These are phyloP conservation scores for Thomomys bottae DNA, from an alignment of 2,113 vertebrate species.

Conservation along the genomic window DNA sequence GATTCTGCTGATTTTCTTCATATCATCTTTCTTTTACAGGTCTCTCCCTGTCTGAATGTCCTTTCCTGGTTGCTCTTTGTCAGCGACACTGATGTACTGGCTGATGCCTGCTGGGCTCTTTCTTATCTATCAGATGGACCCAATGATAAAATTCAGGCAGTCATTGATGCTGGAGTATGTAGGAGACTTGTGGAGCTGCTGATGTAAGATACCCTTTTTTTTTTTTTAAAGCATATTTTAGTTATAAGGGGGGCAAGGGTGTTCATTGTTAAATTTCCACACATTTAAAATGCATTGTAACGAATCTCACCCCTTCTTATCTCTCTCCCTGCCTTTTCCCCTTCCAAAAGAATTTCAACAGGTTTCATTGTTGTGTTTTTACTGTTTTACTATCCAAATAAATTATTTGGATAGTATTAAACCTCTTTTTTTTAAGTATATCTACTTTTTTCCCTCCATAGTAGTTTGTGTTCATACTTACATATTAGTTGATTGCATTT, in stretches of 20 bases:
- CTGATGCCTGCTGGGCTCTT: slow-evolving; percentile 98
- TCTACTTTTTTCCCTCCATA: not conserved
- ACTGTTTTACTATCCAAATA: no score
- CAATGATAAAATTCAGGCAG: slow-evolving; percentile 99
- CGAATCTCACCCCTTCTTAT: no score
- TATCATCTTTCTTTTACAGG: slow-evolving; percentile 85
- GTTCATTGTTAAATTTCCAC: no score
- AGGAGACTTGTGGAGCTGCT: slow-evolving; percentile 97
- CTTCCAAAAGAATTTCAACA: no score
- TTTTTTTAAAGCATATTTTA: slow-evolving; percentile 27
- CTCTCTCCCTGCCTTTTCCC: no score
- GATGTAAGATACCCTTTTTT: slow-evolving; percentile 88
- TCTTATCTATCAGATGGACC: slow-evolving; percentile 98
- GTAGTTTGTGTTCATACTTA: slow-evolving; percentile 24
- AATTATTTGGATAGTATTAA: no score
- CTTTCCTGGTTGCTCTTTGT: slow-evolving; percentile 98
- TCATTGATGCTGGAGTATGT: slow-evolving; percentile 98
- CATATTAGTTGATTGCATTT: slow-evolving; percentile 4
- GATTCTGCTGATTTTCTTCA: not conserved
- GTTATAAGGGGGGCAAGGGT: not conserved
- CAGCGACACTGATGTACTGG: slow-evolving; percentile 96
- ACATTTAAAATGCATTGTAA: no score
- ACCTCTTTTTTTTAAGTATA: no score
- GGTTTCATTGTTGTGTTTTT: no score
- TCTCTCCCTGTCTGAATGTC: slow-evolving; percentile 97